Evolutionary conservation across 2,113 vertebrate genomes (phyloP).

Genomic region (Carassius carassius): DNA sequence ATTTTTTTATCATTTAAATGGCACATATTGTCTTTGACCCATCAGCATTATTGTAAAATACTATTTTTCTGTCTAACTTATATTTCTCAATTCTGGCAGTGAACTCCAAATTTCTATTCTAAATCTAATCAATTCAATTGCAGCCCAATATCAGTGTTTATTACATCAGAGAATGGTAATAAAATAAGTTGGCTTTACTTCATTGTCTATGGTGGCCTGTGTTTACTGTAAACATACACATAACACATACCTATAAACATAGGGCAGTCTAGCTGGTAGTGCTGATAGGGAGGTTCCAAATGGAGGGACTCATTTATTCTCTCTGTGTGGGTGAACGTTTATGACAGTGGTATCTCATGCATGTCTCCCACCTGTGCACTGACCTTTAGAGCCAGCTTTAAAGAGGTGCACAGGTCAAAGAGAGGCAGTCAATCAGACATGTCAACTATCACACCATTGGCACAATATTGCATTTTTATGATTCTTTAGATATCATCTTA

Average conservation of each 20-base stretch:
- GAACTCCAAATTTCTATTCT: not conserved
- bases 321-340: not conserved
- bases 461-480: conserved; percentile 1
- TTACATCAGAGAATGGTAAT: not conserved
- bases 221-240: not conserved
- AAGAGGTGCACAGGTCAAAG: conserved; percentile 13
- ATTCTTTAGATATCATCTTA: not conserved
- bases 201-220: not conserved
- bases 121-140: not conserved
- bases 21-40: too few species aligned
- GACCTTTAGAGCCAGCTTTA: conserved; percentile 15
- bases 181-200: not conserved
- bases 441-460: not conserved
- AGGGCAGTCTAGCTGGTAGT: not conserved
- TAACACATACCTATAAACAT: too few species aligned
- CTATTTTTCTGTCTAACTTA: not conserved
- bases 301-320: not conserved
- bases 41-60: too few species aligned
- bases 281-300: not conserved
- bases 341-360: conserved; percentile 5
- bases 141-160: not conserved
- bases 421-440: not conserved
- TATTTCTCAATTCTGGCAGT: not conserved
- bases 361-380: conserved; percentile 19
- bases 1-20: too few species aligned